phyloP scores from a whole-genome alignment of 1,140 invertebrate species.

The Trachymyrmex cornetzi region DNA sequence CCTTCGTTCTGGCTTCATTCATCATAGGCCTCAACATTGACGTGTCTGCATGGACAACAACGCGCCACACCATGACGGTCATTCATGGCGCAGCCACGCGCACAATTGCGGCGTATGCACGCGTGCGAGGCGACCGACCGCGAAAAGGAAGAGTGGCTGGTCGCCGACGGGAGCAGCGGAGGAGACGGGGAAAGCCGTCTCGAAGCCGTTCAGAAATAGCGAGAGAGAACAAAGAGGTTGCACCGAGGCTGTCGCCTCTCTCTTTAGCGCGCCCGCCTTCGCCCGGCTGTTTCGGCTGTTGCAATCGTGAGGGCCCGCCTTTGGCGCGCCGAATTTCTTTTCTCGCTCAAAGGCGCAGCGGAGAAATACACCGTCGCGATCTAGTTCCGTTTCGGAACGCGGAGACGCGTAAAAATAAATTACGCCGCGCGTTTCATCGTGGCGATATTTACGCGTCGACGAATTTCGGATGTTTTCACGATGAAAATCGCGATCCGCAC shows the following conservation, averaged over 20 bases:
- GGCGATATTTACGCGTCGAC: slow-evolving; percentile 43
- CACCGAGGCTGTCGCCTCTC: not conserved
- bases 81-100: slow-evolving; percentile 66
- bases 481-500: not conserved
- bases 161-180: not conserved
- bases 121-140: slow-evolving; percentile 63
- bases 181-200: slow-evolving; percentile 31
- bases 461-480: slow-evolving; percentile 41
- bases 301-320: not conserved
- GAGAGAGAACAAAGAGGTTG: slow-evolving; percentile 68
- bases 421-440: slow-evolving; percentile 4
- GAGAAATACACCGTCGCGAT: slow-evolving; percentile 51
- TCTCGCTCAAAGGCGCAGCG: slow-evolving; percentile 22
- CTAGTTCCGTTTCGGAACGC: slow-evolving; percentile 47
- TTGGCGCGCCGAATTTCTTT: slow-evolving; percentile 41
- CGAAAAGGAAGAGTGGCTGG: slow-evolving; percentile 54
- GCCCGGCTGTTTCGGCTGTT: not conserved
- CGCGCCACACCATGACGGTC: slow-evolving; percentile 62
- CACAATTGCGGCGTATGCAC: slow-evolving; percentile 51
- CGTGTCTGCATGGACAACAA: slow-evolving; percentile 39
- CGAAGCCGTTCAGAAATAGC: slow-evolving; percentile 72
- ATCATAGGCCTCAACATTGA: slow-evolving; percentile 50
- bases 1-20: slow-evolving; percentile 54
- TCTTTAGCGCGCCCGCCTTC: slow-evolving; percentile 9
- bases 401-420: slow-evolving; percentile 60